Base-by-base conservation (phyloP, 1,140 invertebrate species). In the Prorops nasuta region DNA sequence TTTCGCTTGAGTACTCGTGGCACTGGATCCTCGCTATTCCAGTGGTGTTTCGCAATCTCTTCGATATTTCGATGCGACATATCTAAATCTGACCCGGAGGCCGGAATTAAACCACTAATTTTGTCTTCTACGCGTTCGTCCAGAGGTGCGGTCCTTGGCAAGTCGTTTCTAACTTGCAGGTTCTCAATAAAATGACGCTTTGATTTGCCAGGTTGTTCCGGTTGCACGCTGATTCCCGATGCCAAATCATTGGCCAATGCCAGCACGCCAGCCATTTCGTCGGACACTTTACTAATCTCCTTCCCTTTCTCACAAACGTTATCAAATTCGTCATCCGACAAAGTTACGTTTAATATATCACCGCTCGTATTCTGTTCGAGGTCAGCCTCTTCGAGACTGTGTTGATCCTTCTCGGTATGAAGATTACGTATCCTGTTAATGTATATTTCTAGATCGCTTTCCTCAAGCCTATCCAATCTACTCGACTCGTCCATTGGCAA, bases 331-430 rank as follows among this genome's bases (percentile, higher is more conserved):
- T 77, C 69, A 2, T 71, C 63, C 0, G 67, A 74, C 1, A 71
- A 40, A 0, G 61, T 62, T 16, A 66, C 63, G 37, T 75, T 72
- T 18, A 74, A 31, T 8, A 68, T 32, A 60, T 73, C 72, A 3
- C 62, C 67, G 20, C 68, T 74, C 0, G 68, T 75, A 28, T 74
- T 73, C 37, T 71, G 66, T 31, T 74, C 63, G 1, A 63, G 57
- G 28, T 74, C 63, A 7, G 48, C 8, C 6, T 71, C 72, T 0
- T 70, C 68, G 1, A 52, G 6, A 32, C 66, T 73, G 14, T 45
- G 51, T 6, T 15, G 20, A 21, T 58, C 56, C 6, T 50, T 35
- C 16, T 64, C 47, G 1, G 16, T 40, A 35, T 77, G 66, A 1
- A 73, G 53, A 2, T 56, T 64, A 0, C 63, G 56, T 17, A 77